Percentiles rank a stretch among this genome's conserved stretches.
These are phyloP conservation scores for Adela reaumurella DNA, from an alignment of 2,888 invertebrate genomes.

Conservation along the genomic window DNA sequence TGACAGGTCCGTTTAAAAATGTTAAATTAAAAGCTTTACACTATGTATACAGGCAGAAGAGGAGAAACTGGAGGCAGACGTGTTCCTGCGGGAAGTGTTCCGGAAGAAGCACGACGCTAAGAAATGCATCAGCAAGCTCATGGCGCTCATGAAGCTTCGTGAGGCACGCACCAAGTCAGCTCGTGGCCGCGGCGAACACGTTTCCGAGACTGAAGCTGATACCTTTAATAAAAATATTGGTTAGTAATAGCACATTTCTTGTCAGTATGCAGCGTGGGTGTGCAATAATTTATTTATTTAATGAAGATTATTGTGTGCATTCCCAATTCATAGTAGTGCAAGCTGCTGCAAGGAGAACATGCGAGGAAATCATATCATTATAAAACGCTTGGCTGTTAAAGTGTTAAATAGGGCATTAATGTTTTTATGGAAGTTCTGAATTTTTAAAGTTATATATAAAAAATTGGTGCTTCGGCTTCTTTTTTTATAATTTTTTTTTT, in stretches of 20 bases:
- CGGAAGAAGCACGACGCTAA: conserved; percentile 68
- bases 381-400: no score
- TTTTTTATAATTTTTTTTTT: no score
- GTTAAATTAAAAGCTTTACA: no score
- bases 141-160: conserved; percentile 62
- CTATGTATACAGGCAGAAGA: conserved; percentile 61
- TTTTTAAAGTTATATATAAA: no score
- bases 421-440: no score
- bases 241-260: conserved; percentile 21
- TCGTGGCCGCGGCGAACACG: conserved; percentile 58
- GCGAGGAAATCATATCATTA: no score
- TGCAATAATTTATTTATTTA: no score
- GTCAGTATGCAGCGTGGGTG: conserved; percentile 1
- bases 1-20: neutral
- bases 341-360: no score
- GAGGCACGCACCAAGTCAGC: conserved; percentile 60
- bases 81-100: conserved; percentile 65
- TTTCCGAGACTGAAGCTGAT: conserved; percentile 47
- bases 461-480: no score
- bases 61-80: conserved; percentile 65
- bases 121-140: conserved; percentile 60
- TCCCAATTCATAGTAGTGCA: no score
- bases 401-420: no score
- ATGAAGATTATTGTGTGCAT: no score
- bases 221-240: conserved; percentile 59